A percentile compares a stretch with the other conserved stretches of the same genome.
phyloP scores from a whole-genome alignment of 2,113 vertebrate genomes.

The Tauraco erythrolophus region DNA sequence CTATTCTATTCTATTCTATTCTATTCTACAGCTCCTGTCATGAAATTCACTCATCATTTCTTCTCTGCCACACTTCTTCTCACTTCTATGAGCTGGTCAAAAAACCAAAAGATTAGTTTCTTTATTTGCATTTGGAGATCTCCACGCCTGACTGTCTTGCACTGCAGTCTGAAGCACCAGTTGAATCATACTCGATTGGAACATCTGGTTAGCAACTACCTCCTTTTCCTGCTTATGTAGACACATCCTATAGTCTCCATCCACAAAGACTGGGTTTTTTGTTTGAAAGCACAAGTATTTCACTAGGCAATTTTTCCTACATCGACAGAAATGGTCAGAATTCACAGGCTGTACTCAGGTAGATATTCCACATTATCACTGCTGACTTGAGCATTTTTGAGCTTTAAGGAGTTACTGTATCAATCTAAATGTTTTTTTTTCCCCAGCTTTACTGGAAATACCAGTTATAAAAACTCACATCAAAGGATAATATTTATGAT shows the following conservation, averaged over 20 bases:
- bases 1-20: not conserved
- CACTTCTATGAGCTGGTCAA: not conserved
- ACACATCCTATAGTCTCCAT: not conserved
- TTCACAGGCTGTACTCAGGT: not conserved
- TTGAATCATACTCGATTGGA: not conserved
- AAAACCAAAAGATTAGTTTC: not conserved
- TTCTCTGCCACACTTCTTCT: not conserved
- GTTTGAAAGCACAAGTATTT: not conserved
- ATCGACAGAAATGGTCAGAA: not conserved
- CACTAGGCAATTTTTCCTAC: not conserved
- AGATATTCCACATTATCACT: not conserved
- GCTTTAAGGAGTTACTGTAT: not conserved
- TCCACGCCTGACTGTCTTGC: not conserved
- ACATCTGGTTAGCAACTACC: not conserved
- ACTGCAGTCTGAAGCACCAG: not conserved
- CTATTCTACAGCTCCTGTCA: not conserved
- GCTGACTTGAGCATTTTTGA: not conserved
- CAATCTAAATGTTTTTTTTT: not conserved
- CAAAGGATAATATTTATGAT: not conserved
- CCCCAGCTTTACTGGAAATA: not conserved
- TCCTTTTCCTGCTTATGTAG: not conserved
- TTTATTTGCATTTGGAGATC: not conserved
- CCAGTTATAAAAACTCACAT: not conserved
- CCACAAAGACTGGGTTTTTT: not conserved
- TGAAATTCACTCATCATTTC: not conserved